phyloP scores from a whole-genome alignment of 2,113 vertebrate species.

The Bettongia penicillata region DNA sequence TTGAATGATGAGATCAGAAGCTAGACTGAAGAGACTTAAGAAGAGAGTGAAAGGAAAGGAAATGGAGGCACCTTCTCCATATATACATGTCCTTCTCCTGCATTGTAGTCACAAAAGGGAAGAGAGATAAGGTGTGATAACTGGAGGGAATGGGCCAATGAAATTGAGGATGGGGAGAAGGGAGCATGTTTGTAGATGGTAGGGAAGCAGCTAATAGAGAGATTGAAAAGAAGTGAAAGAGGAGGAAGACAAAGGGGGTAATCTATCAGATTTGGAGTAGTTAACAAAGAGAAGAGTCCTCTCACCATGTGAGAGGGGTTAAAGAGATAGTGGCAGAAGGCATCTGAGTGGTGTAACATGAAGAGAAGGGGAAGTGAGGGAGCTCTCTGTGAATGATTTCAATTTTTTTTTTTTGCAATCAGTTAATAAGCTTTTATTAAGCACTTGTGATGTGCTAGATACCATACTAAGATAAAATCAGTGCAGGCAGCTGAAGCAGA shows the following conservation, averaged over 20 bases:
- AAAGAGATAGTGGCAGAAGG: neutral
- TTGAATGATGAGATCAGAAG: neutral
- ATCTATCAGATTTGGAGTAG: neutral
- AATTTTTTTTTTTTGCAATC: neutral
- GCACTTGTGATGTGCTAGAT: neutral
- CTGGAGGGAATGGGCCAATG: neutral
- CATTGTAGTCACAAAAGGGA: neutral
- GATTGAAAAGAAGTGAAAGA: neutral
- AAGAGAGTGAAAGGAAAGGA: neutral
- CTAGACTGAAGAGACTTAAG: neutral
- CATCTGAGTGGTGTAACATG: neutral
- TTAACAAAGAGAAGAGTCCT: neutral
- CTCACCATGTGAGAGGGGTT: neutral
- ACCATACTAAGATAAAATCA: neutral
- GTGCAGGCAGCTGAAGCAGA: neutral
- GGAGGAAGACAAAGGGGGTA: neutral
- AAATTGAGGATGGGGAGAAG: neutral
- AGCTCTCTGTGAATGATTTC: neutral
- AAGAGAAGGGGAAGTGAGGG: neutral
- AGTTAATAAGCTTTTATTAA: neutral
- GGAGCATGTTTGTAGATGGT: neutral
- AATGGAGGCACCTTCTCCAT: neutral
- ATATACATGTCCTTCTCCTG: neutral
- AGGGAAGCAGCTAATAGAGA: neutral
- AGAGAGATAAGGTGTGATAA: neutral